Evolutionary conservation across 2,888 invertebrate genomes (phyloP), one percentile per base, ranked within the genome.

Genomic region (Phytoseiulus persimilis): DNA sequence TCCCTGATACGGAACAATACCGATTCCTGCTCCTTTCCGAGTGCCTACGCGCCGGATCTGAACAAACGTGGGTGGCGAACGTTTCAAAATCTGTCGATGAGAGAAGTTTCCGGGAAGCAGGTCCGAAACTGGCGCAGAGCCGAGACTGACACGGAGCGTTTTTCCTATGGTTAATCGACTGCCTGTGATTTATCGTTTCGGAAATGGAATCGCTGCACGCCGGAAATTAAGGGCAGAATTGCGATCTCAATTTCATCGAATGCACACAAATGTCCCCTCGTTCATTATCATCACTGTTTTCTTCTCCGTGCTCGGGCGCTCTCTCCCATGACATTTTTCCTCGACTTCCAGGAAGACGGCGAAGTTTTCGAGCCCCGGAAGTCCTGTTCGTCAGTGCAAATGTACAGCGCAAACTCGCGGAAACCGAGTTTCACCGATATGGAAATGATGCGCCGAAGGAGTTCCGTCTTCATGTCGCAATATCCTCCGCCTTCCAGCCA

Each of bases 351-450:
- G 87, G 87, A 87, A n/a, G 33, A 87, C 32, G 87, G 87, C 32
- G 87, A 87, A 31, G 87, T 87, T 6, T 87, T 87, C 87, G 87
- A 87, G 87, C 87, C 87, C 33, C 39, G 87, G 31, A 87, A 87
- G 45, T 87, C 87, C n/a, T 33, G 32, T 9, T 87, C 87, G 45
- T 87, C 87, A 18, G 11, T 87, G 39, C 45, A 33, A 32, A 87
- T 45, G 31, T 14, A 33, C 87, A n/a, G 87, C 32, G n/a, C 87
- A 18, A 45, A 33, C 45, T 31, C 87, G 33, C 87, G 87, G n/a
- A 87, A 87, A 32, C 33, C 33, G 3, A 87, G 87, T 32, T 87
- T 87, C 33, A 14, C 87, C 87, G 33, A 33, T 32, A 87, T 87
- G 32, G 87, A 87, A 87, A 87, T 87, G 87, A 87, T 33, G 45